phyloP scores from a whole-genome alignment of 2,888 invertebrate genomes.

The Perithous albicinctus region DNA sequence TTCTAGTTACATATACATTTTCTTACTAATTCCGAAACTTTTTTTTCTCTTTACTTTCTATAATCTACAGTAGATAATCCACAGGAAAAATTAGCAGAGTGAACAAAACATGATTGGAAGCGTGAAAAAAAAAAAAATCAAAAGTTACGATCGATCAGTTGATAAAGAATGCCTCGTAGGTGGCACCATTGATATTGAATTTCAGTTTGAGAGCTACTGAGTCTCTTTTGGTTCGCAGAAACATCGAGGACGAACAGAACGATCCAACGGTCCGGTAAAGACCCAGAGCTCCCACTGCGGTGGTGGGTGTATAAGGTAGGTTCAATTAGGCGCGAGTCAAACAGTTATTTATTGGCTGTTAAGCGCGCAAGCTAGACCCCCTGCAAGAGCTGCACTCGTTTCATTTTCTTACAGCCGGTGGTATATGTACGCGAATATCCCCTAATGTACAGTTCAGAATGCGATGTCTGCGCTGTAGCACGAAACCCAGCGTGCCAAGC shows the following conservation, averaged over 20 bases:
- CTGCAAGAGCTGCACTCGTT: slow-evolving; percentile 70
- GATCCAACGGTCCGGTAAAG: slow-evolving; percentile 47
- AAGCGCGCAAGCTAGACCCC: slow-evolving; percentile 76
- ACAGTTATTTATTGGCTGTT: slow-evolving; percentile 78
- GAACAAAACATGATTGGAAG: too few relatives aligned
- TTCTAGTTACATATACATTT: too few relatives aligned
- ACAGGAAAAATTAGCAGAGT: too few relatives aligned
- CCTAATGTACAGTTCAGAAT: slow-evolving; percentile 54
- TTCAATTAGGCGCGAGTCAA: slow-evolving; percentile 79
- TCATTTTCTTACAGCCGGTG: slow-evolving; percentile 47
- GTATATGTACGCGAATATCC: slow-evolving; percentile 44
- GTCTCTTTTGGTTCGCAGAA: slow-evolving; percentile 31
- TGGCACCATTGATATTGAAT: not conserved
- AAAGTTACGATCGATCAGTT: not conserved
- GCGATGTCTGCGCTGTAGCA: slow-evolving; percentile 41
- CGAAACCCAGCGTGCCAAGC: slow-evolving; percentile 50
- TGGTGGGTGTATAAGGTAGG: slow-evolving; percentile 68
- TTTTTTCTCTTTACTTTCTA: too few relatives aligned
- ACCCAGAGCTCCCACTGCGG: slow-evolving; percentile 41
- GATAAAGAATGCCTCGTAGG: not conserved
- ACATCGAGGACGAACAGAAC: slow-evolving; percentile 47
- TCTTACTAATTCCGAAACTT: too few relatives aligned
- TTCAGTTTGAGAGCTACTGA: slow-evolving; percentile 67
- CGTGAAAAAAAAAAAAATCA: not conserved
- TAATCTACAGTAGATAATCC: too few relatives aligned